Evolutionary conservation across 2,797 vertebrate genomes (phyloP), one percentile per base, ranked within the genome.

Genomic region (Xiphorhynchus erythropygius): DNA sequence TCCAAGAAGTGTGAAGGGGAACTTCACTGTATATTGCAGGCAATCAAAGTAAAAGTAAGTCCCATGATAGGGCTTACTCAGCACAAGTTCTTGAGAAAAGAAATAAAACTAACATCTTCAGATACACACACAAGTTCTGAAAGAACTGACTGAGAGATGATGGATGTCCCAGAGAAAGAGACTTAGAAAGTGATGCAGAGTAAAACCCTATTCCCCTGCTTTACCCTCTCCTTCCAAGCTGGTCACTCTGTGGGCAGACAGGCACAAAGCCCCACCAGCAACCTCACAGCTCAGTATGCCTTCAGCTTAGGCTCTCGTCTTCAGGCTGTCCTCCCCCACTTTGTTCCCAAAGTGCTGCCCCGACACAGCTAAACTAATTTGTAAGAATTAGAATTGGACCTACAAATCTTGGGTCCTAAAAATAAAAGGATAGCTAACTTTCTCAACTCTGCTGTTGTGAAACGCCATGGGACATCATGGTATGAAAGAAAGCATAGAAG

Each of bases 401-500:
- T 39, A 60, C 35, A 60, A 32, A 46, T 42, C 76, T 81, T 30
- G 42, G 27, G 28, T 42, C 49, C 44, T 60, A 70, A 56, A 94
- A 91, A 63, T 50, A 23, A 67, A 87, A 83, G 65, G 79, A 47
- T 3, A 62, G 41, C 12, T 57, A 70, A 76, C 37, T 62, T 89
- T 37, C 59, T 32, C 77, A 64, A 75, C 84, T 89, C 75, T 50
- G 7, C 71, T 84, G 94, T 69, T 94, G 83, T 70, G 78, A 21
- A 84, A 76, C 2, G 1, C 74, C 89, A 74, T 18, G 83, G 50
- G 62, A 81, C 77, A 77, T 65, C 55, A 21, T 5, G 30, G 56
- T 30, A 93, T 90, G 92, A 97, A 97, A 96, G 86, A 10, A n/a
- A 64, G 90, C 80, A 93, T 0, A 93, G 90, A 95, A 63, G 70